Percentiles rank a stretch among this genome's conserved stretches.
phyloP scores from a whole-genome alignment of 2,797 vertebrate genomes.

The Spatula versicolor region DNA sequence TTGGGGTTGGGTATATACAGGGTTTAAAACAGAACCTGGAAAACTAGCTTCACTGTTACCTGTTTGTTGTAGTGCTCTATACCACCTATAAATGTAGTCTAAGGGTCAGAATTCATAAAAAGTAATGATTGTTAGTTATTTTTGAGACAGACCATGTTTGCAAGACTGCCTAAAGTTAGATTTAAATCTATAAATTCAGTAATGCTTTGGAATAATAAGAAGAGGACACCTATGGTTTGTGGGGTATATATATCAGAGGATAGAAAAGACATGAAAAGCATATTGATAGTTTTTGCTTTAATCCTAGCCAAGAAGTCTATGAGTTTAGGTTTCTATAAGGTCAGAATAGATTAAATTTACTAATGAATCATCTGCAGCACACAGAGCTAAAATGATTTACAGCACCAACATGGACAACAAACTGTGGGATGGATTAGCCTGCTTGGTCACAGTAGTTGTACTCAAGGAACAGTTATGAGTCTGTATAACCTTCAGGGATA shows the following conservation, averaged over 20 bases:
- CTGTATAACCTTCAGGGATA: not conserved
- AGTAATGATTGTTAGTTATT: not conserved
- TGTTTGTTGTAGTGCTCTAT: not conserved
- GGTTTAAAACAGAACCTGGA: not conserved
- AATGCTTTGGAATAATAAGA: not conserved
- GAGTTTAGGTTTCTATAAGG: not conserved
- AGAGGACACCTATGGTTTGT: not conserved
- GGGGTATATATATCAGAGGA: not conserved
- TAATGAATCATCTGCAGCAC: not conserved
- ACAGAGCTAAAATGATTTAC: not conserved
- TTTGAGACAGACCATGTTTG: not conserved
- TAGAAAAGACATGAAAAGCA: not conserved
- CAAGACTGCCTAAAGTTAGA: not conserved
- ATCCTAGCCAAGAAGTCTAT: not conserved
- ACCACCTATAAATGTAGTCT: not conserved
- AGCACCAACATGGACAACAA: not conserved
- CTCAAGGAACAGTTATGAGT: not conserved
- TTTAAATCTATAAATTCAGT: not conserved
- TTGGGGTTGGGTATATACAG: not conserved
- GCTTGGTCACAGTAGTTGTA: not conserved
- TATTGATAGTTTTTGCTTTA: not conserved
- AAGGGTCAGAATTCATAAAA: not conserved
- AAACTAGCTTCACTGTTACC: not conserved
- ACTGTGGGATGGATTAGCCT: not conserved
- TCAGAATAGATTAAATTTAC: not conserved